phyloP scores from a whole-genome alignment of 2,797 vertebrate species.

The Phrynocephalus forsythii region DNA sequence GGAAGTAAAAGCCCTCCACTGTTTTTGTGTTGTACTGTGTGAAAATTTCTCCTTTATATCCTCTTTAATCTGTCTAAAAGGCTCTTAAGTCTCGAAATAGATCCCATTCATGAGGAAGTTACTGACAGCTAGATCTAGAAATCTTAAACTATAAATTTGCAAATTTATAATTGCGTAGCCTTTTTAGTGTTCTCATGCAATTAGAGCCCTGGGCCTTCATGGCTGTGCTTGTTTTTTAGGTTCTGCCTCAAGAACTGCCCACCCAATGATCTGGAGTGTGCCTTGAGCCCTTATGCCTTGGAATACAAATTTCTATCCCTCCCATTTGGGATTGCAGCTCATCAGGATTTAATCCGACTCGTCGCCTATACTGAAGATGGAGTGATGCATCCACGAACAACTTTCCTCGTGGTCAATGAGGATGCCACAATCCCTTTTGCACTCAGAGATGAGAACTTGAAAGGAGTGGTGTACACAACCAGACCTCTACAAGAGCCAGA shows the following conservation, averaged over 20 bases:
- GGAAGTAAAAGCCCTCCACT: background rate
- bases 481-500: constrained; percentile 84
- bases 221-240: constrained; percentile 72
- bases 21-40: background rate
- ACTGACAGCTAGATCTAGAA: background rate
- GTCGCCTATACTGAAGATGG: constrained; percentile 96
- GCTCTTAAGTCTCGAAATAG: background rate
- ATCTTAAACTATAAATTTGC: background rate
- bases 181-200: background rate
- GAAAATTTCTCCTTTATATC: background rate
- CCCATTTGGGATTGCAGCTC: constrained; percentile 92
- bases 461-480: constrained; percentile 93
- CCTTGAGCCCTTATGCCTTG: constrained; percentile 91
- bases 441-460: constrained; percentile 92
- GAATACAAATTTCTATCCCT: constrained; percentile 97
- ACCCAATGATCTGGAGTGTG: constrained; percentile 92
- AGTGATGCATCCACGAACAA: constrained; percentile 94
- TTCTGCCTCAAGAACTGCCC: constrained; percentile 96
- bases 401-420: constrained; percentile 87
- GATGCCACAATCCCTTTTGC: constrained; percentile 88
- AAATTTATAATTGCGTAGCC: background rate
- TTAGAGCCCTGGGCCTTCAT: background rate
- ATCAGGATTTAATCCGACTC: constrained; percentile 96
- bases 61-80: background rate
- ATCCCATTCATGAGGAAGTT: background rate